Conservation (phyloP, 2,888 invertebrate genomes). For the Urechis unicinctus region DNA sequence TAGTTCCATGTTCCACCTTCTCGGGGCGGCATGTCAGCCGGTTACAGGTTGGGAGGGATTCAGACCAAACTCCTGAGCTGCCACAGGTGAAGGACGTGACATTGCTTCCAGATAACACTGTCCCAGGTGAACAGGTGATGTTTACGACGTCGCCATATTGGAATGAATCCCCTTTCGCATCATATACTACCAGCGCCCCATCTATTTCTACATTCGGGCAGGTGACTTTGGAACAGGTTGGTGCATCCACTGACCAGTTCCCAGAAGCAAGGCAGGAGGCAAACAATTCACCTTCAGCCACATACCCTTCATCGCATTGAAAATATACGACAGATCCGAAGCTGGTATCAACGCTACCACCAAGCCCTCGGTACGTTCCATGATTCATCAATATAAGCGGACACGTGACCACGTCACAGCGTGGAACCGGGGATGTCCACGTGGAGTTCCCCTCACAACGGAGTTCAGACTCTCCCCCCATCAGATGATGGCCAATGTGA, state of each 20-base stretch:
- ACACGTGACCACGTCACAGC: background rate
- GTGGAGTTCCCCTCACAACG: conserved; percentile 5
- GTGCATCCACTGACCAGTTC: too few relatives aligned
- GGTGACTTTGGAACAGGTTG: too few relatives aligned
- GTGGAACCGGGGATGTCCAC: conserved; percentile 6
- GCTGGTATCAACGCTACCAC: too few relatives aligned
- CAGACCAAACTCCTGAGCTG: conserved; percentile 32
- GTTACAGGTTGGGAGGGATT: conserved; percentile 30
- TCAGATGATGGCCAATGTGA: too few relatives aligned
- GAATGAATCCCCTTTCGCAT: too few relatives aligned
- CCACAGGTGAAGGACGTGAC: conserved; percentile 16
- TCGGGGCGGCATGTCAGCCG: background rate
- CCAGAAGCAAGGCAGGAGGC: conserved; percentile 7
- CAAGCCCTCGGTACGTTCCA: background rate
- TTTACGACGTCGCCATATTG: conserved; percentile 1
- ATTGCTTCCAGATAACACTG: background rate
- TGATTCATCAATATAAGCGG: background rate
- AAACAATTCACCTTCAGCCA: conserved; percentile 3
- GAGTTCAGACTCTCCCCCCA: background rate
- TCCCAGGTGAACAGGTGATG: conserved; percentile 4
- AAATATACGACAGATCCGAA: conserved; percentile 6
- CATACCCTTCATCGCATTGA: conserved; percentile 11
- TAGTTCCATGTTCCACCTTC: too few relatives aligned
- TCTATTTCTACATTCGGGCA: too few relatives aligned
- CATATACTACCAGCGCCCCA: too few relatives aligned